These are phyloP conservation scores for Bombylius major DNA, from an alignment of 2,888 invertebrate species.

Conservation along the genomic window DNA sequence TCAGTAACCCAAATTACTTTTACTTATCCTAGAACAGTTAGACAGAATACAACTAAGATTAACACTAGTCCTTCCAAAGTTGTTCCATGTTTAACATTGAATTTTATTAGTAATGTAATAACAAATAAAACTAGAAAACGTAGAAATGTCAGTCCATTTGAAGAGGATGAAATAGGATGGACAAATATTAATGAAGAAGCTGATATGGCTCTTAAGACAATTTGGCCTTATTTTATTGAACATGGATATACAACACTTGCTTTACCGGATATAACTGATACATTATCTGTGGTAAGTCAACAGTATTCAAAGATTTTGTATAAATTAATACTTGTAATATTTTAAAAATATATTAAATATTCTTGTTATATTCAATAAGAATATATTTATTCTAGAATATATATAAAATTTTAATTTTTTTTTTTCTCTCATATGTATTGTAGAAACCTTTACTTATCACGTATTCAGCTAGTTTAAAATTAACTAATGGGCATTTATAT, in stretches of 20 bases:
- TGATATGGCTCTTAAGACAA: slow-evolving; percentile 31
- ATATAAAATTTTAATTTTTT: no score
- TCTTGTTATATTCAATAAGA: no score
- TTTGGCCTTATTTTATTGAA: slow-evolving; percentile 26
- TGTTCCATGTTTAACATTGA: no score
- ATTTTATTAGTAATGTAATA: no score
- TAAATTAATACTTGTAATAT: not conserved
- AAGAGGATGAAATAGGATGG: slow-evolving; percentile 25
- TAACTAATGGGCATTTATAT: slow-evolving; percentile 31
- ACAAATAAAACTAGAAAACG: no score
- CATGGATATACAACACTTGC: slow-evolving; percentile 26
- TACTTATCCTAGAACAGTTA: no score
- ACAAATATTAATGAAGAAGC: slow-evolving; percentile 32
- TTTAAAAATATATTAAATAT: no score
- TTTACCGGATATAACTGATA: slow-evolving; percentile 31
- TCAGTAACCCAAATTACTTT: no score
- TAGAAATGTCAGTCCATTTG: slow-evolving; percentile 6
- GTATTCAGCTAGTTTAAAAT: slow-evolving; percentile 27
- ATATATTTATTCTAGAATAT: no score
- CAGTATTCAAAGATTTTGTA: not conserved
- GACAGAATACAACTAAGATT: no score
- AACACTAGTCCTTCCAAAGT: no score
- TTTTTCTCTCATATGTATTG: not conserved
- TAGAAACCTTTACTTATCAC: slow-evolving; percentile 31
- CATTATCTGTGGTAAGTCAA: slow-evolving; percentile 27